Evolutionary conservation across 2,797 vertebrate species (phyloP).

Genomic region (Distichodus sexfasciatus): DNA sequence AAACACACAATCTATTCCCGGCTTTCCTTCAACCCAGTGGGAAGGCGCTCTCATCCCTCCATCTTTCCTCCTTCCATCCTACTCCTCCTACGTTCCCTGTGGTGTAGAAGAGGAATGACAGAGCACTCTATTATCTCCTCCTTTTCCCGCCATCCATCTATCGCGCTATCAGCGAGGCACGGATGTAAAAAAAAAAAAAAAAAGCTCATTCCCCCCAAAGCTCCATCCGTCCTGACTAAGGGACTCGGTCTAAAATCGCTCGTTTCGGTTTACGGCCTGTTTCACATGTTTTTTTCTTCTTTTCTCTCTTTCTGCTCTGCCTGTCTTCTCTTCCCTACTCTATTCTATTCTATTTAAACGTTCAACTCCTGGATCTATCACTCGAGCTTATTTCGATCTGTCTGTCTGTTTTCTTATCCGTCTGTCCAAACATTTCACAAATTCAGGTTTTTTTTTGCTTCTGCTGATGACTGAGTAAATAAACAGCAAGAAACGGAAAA

Average conservation of each 20-base stretch:
- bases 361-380: too few species aligned
- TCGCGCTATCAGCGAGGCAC: neutral
- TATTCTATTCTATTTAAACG: neutral
- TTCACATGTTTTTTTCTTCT: neutral
- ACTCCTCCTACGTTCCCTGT: neutral
- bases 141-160: neutral
- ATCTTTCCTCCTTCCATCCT: neutral
- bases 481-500: too few species aligned
- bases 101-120: constrained; percentile 1
- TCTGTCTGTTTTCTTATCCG: too few species aligned
- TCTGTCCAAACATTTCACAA: neutral
- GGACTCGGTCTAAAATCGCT: neutral
- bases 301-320: neutral
- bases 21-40: neutral
- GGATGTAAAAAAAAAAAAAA: too few species aligned
- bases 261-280: neutral
- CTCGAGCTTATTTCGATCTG: too few species aligned
- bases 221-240: neutral
- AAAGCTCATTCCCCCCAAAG: neutral
- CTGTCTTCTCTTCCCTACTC: neutral
- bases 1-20: neutral
- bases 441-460: neutral
- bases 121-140: constrained; percentile 1
- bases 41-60: neutral
- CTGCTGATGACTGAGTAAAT: neutral